These are phyloP conservation scores for Penaeus japonicus DNA, from an alignment of 1,140 invertebrate genomes.

Conservation along the genomic window DNA sequence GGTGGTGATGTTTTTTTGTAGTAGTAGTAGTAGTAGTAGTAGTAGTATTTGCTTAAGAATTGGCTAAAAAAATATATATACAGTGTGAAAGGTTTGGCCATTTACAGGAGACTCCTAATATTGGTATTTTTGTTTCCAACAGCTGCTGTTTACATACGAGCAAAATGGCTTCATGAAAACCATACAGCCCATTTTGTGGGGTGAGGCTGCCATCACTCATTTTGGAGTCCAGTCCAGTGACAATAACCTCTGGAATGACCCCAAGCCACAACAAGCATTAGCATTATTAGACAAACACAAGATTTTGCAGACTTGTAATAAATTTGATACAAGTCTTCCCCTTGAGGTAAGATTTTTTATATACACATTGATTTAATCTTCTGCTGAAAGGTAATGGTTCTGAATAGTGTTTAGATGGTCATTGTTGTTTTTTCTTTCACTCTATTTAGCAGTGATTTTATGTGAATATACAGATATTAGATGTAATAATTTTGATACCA, in stretches of 20 bases:
- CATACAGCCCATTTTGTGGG: slow-evolving; percentile 41
- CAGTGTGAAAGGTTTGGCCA: not conserved
- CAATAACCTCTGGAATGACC: not conserved
- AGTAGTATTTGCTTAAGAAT: not conserved
- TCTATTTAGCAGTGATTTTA: not conserved
- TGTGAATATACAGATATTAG: too few species aligned
- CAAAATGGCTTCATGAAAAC: slow-evolving; percentile 31
- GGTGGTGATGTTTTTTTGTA: not conserved
- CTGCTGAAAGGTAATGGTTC: not conserved
- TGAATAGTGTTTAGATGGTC: not conserved
- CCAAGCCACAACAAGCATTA: slow-evolving; percentile 20
- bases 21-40: too few species aligned
- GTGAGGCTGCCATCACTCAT: slow-evolving; percentile 40
- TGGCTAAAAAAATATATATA: not conserved
- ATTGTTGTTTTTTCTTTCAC: not conserved
- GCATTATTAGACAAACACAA: slow-evolving; percentile 8
- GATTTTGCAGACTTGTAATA: slow-evolving; percentile 24
- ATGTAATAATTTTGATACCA: too few species aligned
- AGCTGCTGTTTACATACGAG: slow-evolving; percentile 42
- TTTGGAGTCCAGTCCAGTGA: slow-evolving; percentile 15
- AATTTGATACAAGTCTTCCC: slow-evolving; percentile 20
- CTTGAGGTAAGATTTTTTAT: slow-evolving; percentile 30
- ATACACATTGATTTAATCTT: not conserved
- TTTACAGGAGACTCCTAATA: not conserved
- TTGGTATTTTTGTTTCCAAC: not conserved